Evolutionary conservation across 2,113 vertebrate genomes (phyloP).

Genomic region (Ginglymostoma cirratum): DNA sequence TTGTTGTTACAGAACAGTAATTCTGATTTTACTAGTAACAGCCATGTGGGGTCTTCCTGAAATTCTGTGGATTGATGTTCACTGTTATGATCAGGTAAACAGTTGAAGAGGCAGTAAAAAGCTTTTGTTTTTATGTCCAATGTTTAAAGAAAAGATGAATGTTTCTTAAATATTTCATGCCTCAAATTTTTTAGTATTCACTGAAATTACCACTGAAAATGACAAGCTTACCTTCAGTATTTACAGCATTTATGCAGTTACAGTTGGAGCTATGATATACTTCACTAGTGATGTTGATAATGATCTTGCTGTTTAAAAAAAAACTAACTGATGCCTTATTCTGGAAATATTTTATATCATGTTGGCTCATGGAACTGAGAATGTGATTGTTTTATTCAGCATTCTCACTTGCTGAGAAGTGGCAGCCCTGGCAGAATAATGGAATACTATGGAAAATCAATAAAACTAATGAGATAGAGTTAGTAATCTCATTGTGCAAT

Average conservation of each 20-base stretch:
- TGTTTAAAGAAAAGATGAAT: background rate
- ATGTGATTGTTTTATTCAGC: background rate
- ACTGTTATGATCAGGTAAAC: background rate
- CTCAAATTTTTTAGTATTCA: background rate
- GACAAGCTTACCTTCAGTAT: background rate
- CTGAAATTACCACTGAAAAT: background rate
- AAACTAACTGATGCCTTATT: background rate
- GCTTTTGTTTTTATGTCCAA: background rate
- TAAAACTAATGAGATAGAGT: background rate
- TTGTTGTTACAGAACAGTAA: background rate
- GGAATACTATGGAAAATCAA: background rate
- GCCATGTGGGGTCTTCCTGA: background rate
- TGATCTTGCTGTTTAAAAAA: background rate
- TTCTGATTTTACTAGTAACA: background rate
- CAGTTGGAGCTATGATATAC: background rate
- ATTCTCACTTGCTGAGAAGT: background rate
- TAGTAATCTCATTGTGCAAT: background rate
- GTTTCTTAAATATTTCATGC: conserved; percentile 5
- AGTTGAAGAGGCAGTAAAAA: background rate
- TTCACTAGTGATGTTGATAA: background rate
- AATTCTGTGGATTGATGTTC: background rate
- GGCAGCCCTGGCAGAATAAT: background rate
- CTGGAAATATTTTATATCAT: background rate
- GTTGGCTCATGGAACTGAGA: background rate
- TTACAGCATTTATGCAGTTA: background rate